Evolutionary conservation across 2,113 vertebrate species (phyloP).

Genomic region (Myxocyprinus asiaticus): DNA sequence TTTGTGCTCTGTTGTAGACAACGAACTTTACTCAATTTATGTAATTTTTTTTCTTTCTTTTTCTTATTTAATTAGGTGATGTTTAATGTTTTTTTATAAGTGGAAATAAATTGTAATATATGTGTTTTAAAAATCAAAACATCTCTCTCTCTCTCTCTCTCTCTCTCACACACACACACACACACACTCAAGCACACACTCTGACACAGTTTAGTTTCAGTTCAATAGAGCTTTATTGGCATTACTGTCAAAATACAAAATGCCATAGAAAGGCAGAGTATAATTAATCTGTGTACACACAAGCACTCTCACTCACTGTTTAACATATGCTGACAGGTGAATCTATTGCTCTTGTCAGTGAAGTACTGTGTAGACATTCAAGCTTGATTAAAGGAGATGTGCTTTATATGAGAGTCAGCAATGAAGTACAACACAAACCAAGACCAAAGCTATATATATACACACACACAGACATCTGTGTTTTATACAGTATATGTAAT

Average conservation of each 20-base stretch:
- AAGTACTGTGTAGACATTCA: background rate
- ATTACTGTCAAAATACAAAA: slow-evolving; percentile 37
- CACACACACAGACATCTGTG: slow-evolving; percentile 28
- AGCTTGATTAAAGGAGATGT: slow-evolving; percentile 20
- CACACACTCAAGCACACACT: background rate
- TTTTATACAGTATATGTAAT: slow-evolving; percentile 7
- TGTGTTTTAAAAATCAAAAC: no score
- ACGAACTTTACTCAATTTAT: no score
- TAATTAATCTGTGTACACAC: slow-evolving; percentile 23
- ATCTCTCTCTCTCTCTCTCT: no score
- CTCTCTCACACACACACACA: no score
- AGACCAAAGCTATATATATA: slow-evolving; percentile 28
- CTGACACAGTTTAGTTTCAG: slow-evolving; percentile 15
- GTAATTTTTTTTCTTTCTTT: no score
- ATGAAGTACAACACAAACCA: background rate
- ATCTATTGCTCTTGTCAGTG: slow-evolving; percentile 33
- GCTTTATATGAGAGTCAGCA: no score
- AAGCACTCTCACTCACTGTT: slow-evolving; percentile 17
- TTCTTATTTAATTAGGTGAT: no score
- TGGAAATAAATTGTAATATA: no score
- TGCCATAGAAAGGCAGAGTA: slow-evolving; percentile 27
- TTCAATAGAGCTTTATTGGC: slow-evolving; percentile 29
- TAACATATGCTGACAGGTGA: slow-evolving; percentile 24
- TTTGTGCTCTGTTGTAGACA: no score
- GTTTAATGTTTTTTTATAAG: no score